Evolutionary conservation across 2,797 vertebrate species (phyloP).

Genomic region (Danionella dracula): DNA sequence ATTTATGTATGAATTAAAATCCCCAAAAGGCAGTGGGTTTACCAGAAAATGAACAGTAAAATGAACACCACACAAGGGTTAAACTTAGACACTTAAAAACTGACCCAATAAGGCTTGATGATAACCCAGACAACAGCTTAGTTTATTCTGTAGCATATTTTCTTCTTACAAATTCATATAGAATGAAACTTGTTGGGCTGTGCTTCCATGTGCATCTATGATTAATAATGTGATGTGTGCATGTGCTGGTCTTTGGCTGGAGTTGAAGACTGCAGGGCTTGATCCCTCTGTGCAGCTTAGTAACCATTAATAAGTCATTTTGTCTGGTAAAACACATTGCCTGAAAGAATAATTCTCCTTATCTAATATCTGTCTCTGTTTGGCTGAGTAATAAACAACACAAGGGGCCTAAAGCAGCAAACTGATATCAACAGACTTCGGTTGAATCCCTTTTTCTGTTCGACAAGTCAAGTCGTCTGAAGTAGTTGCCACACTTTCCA

Average conservation of each 20-base stretch:
- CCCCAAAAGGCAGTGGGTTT: too few relatives aligned
- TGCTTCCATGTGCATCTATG: not conserved
- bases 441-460: conserved; percentile 9
- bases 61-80: too few relatives aligned
- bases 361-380: conserved; percentile 32
- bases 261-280: conserved; percentile 28
- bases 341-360: conserved; percentile 27
- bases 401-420: conserved; percentile 18
- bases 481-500: not conserved
- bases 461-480: not conserved
- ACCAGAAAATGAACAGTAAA: too few relatives aligned
- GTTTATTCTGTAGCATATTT: too few relatives aligned
- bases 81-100: too few relatives aligned
- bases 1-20: too few relatives aligned
- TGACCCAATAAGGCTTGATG: too few relatives aligned
- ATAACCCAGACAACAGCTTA: too few relatives aligned
- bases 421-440: conserved; percentile 11
- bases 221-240: not conserved
- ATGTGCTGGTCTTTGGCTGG: conserved; percentile 16
- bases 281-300: conserved; percentile 40
- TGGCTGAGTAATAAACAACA: conserved; percentile 32
- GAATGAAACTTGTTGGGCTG: not conserved
- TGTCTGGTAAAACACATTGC: conserved; percentile 38
- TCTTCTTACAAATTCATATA: too few relatives aligned
- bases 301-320: conserved; percentile 51